Percentiles rank a stretch among this genome's conserved stretches.
phyloP scores from a whole-genome alignment of 2,888 invertebrate genomes.

The Nemoura dubitans region DNA sequence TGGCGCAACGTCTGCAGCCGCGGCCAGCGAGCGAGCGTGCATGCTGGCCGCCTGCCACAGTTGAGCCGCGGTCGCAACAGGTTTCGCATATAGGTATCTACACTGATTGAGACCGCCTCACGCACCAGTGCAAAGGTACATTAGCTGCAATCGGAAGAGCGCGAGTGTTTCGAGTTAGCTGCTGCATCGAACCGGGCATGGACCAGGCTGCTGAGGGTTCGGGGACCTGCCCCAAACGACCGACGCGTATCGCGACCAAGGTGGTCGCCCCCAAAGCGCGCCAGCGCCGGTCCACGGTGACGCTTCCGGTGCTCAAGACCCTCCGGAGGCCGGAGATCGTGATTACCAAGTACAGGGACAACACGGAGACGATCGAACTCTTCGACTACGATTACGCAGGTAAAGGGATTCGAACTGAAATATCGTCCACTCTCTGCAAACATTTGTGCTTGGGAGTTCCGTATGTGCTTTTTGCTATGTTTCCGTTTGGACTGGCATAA shows the following conservation, averaged over 20 bases:
- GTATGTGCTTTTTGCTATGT: background rate
- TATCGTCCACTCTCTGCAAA: background rate
- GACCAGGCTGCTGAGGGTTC: background rate
- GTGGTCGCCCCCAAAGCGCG: background rate
- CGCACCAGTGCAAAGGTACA: background rate
- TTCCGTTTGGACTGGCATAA: background rate
- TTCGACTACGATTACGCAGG: slow-evolving; percentile 41
- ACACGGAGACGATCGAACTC: slow-evolving; percentile 31
- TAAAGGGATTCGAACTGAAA: background rate
- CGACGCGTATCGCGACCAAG: slow-evolving; percentile 8
- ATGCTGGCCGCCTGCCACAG: background rate
- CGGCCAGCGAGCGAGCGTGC: background rate
- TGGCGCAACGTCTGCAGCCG: background rate
- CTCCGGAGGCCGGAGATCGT: slow-evolving; percentile 27
- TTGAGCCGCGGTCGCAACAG: background rate
- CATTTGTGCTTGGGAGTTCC: background rate
- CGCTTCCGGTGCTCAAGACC: slow-evolving; percentile 9
- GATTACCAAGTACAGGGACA: slow-evolving; percentile 27
- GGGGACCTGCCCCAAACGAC: slow-evolving; percentile 33
- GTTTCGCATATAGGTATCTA: background rate
- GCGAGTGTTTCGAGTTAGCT: background rate
- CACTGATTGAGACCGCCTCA: background rate
- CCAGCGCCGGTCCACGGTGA: slow-evolving; percentile 33
- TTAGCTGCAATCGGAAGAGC: background rate
- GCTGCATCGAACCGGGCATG: background rate